phyloP scores from a whole-genome alignment of 53 echinoderm and acorn worm species.

The Crossaster papposus region DNA sequence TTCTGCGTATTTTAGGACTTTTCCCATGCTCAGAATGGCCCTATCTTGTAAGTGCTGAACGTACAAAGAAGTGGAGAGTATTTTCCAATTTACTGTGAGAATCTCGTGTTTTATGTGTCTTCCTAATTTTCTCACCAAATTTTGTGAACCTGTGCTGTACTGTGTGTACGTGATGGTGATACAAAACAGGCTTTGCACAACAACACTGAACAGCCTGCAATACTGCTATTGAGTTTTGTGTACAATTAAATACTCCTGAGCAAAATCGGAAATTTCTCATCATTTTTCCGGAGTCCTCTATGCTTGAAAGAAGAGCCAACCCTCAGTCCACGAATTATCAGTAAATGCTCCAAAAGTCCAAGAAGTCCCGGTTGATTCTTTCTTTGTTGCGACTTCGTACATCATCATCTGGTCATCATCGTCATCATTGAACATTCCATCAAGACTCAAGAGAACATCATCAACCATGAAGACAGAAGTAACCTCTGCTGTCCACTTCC shows the following conservation, averaged over 20 bases:
- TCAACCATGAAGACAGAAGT: constrained; percentile 79
- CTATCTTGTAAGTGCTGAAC: not conserved
- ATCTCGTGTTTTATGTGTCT: not conserved
- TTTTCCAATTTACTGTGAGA: not conserved
- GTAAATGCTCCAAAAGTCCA: not conserved
- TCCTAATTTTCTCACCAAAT: not conserved
- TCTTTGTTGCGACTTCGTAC: not conserved
- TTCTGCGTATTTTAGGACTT: not conserved
- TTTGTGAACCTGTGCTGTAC: no score
- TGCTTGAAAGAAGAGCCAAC: not conserved
- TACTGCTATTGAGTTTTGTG: not conserved
- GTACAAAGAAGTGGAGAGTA: not conserved
- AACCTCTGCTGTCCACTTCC: constrained; percentile 77
- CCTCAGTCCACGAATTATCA: not conserved
- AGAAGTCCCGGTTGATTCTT: not conserved
- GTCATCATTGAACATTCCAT: not conserved
- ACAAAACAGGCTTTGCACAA: constrained; percentile 39
- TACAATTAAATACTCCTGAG: not conserved
- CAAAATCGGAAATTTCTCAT: not conserved
- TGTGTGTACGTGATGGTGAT: not conserved
- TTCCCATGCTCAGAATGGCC: not conserved
- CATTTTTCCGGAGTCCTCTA: not conserved
- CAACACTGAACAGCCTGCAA: not conserved
- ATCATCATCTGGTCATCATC: no score
- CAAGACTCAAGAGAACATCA: not conserved